Conservation (phyloP, 2,113 vertebrate genomes). For the Datnioides undecimradiatus region DNA sequence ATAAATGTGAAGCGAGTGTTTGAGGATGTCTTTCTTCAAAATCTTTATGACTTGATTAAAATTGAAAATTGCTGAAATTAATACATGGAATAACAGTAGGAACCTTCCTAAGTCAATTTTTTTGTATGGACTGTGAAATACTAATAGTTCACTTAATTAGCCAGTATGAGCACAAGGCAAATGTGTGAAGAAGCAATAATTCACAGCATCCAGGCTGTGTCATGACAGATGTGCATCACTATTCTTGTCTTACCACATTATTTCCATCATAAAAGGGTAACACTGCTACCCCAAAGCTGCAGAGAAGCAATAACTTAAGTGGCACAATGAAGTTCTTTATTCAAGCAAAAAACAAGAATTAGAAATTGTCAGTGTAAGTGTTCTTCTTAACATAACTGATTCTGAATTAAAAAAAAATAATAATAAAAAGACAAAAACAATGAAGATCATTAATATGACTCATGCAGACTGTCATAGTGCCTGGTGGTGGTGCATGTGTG, state of each 20-base stretch:
- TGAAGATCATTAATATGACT: conserved; percentile 17
- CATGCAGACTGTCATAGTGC: conserved; percentile 8
- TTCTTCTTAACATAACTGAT: background rate
- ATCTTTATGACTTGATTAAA: background rate
- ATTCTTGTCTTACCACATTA: conserved; percentile 28
- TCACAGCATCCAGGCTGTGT: conserved; percentile 1
- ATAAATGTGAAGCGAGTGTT: background rate
- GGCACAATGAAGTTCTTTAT: background rate
- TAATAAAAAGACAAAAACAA: conserved; percentile 2
- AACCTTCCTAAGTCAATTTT: too few relatives aligned
- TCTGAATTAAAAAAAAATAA: background rate
- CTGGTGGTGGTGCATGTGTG: background rate
- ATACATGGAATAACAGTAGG: background rate
- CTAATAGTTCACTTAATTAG: background rate
- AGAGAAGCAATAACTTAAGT: background rate
- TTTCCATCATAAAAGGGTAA: conserved; percentile 18
- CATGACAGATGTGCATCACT: conserved; percentile 16
- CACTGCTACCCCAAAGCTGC: background rate
- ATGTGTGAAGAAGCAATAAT: background rate
- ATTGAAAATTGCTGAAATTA: too few relatives aligned
- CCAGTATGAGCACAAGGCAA: background rate
- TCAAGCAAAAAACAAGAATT: background rate
- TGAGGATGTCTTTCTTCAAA: background rate
- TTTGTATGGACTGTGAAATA: background rate
- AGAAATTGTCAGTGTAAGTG: background rate